A percentile compares a stretch with the other conserved stretches of the same genome.
These are phyloP conservation scores for Synchiropus splendidus DNA, from an alignment of 2,113 vertebrate species.

Conservation along the genomic window DNA sequence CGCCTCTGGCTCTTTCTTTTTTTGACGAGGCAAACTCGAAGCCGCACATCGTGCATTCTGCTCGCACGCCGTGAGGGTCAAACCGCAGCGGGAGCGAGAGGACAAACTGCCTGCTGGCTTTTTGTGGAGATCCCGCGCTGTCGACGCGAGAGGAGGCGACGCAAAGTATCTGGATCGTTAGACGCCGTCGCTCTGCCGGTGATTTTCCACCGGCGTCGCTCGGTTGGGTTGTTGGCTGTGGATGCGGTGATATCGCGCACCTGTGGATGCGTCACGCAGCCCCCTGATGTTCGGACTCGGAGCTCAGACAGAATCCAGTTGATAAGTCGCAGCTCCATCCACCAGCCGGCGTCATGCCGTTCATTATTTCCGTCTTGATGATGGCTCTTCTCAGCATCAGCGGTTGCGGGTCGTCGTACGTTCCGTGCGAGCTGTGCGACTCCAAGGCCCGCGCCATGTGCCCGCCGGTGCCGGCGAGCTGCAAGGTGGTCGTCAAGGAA, in stretches of 20 bases:
- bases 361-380: conserved; percentile 67
- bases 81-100: conserved; percentile 55
- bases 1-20: conserved; percentile 67
- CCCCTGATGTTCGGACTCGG: conserved; percentile 31
- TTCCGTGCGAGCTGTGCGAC: conserved; percentile 92
- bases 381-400: conserved; percentile 58
- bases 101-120: conserved; percentile 26
- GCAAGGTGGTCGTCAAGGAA: conserved; percentile 90
- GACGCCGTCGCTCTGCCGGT: too few species aligned
- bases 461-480: conserved; percentile 77
- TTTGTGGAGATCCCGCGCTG: conserved; percentile 35
- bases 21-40: conserved; percentile 72
- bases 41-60: conserved; percentile 77
- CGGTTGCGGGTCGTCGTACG: conserved; percentile 71
- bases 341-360: conserved; percentile 57
- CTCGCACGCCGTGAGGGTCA: conserved; percentile 73
- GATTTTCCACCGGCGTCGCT: too few species aligned
- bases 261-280: conserved; percentile 42
- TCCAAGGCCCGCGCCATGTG: conserved; percentile 85
- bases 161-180: conserved; percentile 5
- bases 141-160: conserved; percentile 35
- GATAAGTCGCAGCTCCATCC: conserved; percentile 7
- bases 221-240: conserved; percentile 4
- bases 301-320: conserved; percentile 16
- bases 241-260: conserved; percentile 31